A percentile compares a stretch with the other conserved stretches of the same genome.
These are phyloP conservation scores for Aleiodes leptofemur DNA, from an alignment of 2,888 invertebrate species.

Conservation along the genomic window DNA sequence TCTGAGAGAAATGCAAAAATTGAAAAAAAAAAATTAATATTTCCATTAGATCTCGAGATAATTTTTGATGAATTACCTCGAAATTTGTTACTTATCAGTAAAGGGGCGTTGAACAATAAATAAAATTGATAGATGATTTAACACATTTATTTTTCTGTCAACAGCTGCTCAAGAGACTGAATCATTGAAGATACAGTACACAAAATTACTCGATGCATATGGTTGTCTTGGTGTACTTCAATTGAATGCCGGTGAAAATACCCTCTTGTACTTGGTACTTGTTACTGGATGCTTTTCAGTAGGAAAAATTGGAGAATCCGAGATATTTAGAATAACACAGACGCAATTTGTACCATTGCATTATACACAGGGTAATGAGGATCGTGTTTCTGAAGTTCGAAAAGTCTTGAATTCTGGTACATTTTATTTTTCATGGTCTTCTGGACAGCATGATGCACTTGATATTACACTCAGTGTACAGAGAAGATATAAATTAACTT, in stretches of 20 bases:
- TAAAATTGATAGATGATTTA: background rate
- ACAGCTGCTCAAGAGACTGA: conserved; percentile 91
- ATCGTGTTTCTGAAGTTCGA: conserved; percentile 81
- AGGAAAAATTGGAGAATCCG: conserved; percentile 95
- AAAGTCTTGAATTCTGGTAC: conserved; percentile 98
- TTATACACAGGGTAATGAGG: conserved; percentile 81
- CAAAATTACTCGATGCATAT: conserved; percentile 95
- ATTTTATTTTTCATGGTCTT: conserved; percentile 95
- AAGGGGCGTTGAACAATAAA: conserved; percentile 28
- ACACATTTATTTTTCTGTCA: background rate
- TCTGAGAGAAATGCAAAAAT: too few relatives aligned
- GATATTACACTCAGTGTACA: conserved; percentile 97
- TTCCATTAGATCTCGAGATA: conserved; percentile 10
- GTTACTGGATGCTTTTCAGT: conserved; percentile 97
- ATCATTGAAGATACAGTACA: conserved; percentile 91
- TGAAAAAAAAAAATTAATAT: background rate
- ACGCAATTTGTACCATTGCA: conserved; percentile 93
- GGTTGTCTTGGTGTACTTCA: conserved; percentile 97
- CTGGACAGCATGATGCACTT: conserved; percentile 78
- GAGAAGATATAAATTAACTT: conserved; percentile 86
- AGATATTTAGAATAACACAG: conserved; percentile 96
- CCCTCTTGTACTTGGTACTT: conserved; percentile 91
- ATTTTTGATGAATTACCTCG: background rate
- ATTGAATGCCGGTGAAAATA: conserved; percentile 88
- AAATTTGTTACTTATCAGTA: conserved; percentile 34